Conservation (phyloP, 30 jellyfish, hydroid and myxozoan genomes). For the Chrysaora quinquecirrha region DNA sequence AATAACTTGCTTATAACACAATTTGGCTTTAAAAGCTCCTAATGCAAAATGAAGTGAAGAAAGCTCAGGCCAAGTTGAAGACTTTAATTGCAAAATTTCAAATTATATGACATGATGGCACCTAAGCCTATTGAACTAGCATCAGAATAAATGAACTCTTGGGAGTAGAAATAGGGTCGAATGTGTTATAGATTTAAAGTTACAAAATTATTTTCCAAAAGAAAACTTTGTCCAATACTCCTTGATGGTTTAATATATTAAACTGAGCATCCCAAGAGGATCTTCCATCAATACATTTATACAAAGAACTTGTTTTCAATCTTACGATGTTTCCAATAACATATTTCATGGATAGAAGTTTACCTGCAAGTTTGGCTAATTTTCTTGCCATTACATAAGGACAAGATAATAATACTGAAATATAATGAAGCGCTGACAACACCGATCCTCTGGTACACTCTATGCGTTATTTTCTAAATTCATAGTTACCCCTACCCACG, state of each 20-base stretch:
- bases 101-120: neutral
- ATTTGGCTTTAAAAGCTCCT: neutral
- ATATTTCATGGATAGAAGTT: conserved; percentile 18
- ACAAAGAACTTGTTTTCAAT: conserved; percentile 30
- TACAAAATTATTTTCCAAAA: neutral
- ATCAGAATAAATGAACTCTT: conserved; percentile 1
- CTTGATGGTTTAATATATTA: conserved; percentile 2
- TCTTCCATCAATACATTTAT: conserved; percentile 3
- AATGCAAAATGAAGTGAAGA: neutral
- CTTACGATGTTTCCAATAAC: conserved; percentile 4
- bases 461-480: neutral
- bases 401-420: neutral
- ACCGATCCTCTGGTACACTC: conserved; percentile 18
- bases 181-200: neutral
- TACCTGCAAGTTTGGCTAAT: conserved; percentile 17
- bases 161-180: neutral
- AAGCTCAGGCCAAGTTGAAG: conserved; percentile 28
- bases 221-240: neutral
- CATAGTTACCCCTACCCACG: conserved; percentile 19
- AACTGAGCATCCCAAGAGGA: conserved; percentile 32
- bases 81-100: neutral
- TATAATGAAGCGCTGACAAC: neutral
- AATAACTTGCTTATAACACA: neutral
- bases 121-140: conserved; percentile 22
- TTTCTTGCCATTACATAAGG: conserved; percentile 43